These are phyloP conservation scores for Frieseomelitta varia DNA, from an alignment of 1,140 invertebrate species.

Conservation along the genomic window DNA sequence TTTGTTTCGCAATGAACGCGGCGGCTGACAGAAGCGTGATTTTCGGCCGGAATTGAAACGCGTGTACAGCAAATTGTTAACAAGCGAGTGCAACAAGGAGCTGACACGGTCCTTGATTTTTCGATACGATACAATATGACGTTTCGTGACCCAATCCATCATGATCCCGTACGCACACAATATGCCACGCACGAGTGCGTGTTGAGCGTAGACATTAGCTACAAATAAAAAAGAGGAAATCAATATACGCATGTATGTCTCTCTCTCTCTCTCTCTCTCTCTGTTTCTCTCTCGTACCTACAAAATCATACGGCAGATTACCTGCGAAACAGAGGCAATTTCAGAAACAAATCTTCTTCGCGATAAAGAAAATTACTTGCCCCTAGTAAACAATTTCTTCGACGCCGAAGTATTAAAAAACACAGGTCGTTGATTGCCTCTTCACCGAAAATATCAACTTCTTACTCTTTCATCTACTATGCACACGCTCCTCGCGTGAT, in stretches of 20 bases:
- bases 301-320: neutral
- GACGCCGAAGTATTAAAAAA: too few relatives aligned
- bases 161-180: neutral
- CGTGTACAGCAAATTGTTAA: neutral
- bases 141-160: constrained; percentile 16
- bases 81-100: constrained; percentile 1
- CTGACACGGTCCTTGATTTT: constrained; percentile 5
- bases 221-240: constrained; percentile 7
- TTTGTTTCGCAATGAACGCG: neutral
- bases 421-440: too few relatives aligned
- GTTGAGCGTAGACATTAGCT: neutral
- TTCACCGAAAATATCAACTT: neutral
- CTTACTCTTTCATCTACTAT: too few relatives aligned
- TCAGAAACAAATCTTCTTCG: too few relatives aligned
- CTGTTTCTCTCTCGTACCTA: neutral
- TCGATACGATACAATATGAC: neutral
- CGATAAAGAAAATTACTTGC: too few relatives aligned
- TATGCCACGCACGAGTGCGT: neutral
- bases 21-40: neutral
- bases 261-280: neutral
- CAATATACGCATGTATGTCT: neutral
- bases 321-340: neutral
- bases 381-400: too few relatives aligned
- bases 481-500: neutral
- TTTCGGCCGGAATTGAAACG: neutral